phyloP scores from a whole-genome alignment of 2,113 vertebrate genomes.

The Pygoscelis adeliae region DNA sequence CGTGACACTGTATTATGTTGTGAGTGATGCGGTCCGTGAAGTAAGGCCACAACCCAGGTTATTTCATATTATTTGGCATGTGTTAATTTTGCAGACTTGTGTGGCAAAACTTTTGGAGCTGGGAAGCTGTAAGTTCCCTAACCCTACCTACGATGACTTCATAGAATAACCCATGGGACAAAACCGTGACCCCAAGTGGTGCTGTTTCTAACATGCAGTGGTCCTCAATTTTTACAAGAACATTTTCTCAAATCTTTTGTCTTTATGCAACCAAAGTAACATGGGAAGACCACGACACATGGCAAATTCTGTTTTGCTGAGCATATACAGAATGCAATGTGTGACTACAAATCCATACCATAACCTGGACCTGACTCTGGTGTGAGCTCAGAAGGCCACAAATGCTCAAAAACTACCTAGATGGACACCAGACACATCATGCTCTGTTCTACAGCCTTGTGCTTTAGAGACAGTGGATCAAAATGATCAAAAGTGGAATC shows the following conservation, averaged over 20 bases:
- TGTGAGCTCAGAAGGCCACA: background rate
- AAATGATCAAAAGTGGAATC: background rate
- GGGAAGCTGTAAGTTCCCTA: background rate
- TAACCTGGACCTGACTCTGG: background rate
- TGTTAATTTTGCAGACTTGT: background rate
- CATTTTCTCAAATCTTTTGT: background rate
- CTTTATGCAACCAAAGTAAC: background rate
- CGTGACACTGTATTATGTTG: background rate
- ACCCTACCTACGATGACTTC: rapidly evolving
- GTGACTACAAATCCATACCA: background rate
- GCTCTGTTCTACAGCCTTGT: background rate
- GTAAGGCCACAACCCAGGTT: background rate
- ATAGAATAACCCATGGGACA: background rate
- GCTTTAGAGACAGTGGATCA: background rate
- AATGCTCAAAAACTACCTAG: background rate
- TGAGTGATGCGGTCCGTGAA: background rate
- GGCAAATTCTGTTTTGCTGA: background rate
- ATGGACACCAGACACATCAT: background rate
- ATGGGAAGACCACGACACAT: rapidly evolving
- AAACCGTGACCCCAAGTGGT: background rate
- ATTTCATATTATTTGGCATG: background rate
- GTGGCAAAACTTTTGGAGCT: background rate
- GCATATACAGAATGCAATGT: background rate
- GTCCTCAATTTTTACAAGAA: background rate
- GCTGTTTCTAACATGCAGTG: background rate